Evolutionary conservation across 2,113 vertebrate genomes (phyloP).

Genomic region (Eptatretus burgeri): DNA sequence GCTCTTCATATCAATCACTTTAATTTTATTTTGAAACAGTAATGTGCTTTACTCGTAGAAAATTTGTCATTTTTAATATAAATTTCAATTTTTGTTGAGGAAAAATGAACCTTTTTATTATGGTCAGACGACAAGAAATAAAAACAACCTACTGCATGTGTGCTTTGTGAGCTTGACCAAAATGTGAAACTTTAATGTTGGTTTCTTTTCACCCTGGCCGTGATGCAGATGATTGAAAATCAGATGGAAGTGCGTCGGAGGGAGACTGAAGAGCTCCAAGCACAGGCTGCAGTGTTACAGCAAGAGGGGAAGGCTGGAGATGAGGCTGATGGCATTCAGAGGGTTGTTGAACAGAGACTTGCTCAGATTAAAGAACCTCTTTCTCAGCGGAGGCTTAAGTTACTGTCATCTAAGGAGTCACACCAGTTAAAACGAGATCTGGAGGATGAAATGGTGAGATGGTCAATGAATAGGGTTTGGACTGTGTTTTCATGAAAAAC

Average conservation of each 20-base stretch:
- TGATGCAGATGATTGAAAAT: constrained; percentile 3
- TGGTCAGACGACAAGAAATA: too few species aligned
- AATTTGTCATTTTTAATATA: too few species aligned
- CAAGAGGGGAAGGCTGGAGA: background rate
- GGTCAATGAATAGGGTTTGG: background rate
- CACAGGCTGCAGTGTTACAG: background rate
- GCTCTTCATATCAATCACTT: too few species aligned
- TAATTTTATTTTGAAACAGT: too few species aligned
- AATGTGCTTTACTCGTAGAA: too few species aligned
- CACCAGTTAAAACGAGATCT: constrained; percentile 1
- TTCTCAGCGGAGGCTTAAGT: background rate
- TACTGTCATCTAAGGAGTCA: constrained; percentile 1
- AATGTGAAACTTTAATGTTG: too few species aligned
- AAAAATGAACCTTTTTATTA: too few species aligned
- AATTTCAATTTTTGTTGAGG: too few species aligned
- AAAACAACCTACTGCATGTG: too few species aligned
- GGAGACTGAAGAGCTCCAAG: background rate
- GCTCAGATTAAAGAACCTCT: background rate
- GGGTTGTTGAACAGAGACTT: background rate
- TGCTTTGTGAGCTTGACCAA: background rate
- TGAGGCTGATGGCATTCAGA: constrained; percentile 4
- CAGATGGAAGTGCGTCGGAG: constrained; percentile 5
- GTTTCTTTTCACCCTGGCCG: background rate
- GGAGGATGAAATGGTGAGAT: constrained; percentile 5
- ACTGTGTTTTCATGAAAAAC: too few species aligned